Conservation (phyloP, 2,113 vertebrate species). For the Calidris pygmaea region DNA sequence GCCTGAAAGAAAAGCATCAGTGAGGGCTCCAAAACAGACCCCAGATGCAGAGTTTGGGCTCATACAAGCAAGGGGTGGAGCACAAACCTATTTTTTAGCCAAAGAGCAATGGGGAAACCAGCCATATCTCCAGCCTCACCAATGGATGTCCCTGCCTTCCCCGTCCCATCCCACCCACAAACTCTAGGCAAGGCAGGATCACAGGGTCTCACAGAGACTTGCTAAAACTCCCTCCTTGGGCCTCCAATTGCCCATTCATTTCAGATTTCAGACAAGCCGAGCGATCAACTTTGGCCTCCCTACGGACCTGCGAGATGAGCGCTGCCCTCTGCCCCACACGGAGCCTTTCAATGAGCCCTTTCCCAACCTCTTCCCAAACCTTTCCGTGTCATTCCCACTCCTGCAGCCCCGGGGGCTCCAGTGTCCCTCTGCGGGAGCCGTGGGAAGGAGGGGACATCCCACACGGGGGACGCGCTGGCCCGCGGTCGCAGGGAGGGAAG, state of each 20-base stretch:
- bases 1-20: background rate
- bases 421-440: rapidly evolving
- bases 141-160: background rate
- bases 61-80: background rate
- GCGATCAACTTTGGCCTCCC: background rate
- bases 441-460: background rate
- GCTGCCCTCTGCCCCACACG: background rate
- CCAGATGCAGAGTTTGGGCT: rapidly evolving
- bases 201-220: background rate
- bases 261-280: background rate
- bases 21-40: background rate
- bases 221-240: background rate
- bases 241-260: background rate
- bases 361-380: background rate
- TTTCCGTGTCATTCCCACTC: background rate
- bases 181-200: background rate
- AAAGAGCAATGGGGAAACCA: background rate
- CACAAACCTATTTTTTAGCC: background rate
- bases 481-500: rapidly evolving
- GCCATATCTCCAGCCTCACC: background rate
- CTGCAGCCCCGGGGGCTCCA: background rate
- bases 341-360: background rate
- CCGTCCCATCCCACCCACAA: background rate
- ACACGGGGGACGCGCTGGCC: background rate
- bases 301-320: rapidly evolving